phyloP scores from a whole-genome alignment of 2,113 vertebrate species.

The Grammomys surdaster region DNA sequence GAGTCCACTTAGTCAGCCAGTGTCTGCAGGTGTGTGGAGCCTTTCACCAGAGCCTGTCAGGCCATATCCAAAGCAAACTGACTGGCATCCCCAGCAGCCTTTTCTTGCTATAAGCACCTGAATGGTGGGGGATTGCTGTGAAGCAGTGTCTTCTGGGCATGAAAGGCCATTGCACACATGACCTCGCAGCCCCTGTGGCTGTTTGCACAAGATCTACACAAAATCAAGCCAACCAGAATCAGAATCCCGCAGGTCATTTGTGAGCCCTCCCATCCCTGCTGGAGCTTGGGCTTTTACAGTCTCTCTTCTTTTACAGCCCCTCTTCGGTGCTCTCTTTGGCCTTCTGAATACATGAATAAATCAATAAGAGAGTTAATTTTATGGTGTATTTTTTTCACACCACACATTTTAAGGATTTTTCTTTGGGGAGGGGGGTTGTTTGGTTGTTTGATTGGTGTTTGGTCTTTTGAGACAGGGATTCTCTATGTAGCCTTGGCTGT shows the following conservation, averaged over 20 bases:
- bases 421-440: too few species aligned
- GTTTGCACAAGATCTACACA: background rate
- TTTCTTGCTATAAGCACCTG: background rate
- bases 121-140: background rate
- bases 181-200: background rate
- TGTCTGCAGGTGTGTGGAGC: background rate
- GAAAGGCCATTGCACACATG: background rate
- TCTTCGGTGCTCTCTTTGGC: background rate
- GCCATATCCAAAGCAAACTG: background rate
- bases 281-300: background rate
- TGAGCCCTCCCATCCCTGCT: background rate
- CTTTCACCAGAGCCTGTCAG: background rate
- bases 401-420: background rate
- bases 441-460: background rate
- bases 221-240: background rate
- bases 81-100: background rate
- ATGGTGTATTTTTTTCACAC: background rate
- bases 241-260: background rate
- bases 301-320: background rate
- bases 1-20: background rate
- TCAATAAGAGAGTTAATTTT: background rate
- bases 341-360: conserved; percentile 1
- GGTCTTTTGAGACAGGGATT: background rate
- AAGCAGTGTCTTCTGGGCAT: background rate
- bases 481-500: background rate